Base-by-base conservation (phyloP, 1,140 invertebrate species). In the Ladona fulva region DNA sequence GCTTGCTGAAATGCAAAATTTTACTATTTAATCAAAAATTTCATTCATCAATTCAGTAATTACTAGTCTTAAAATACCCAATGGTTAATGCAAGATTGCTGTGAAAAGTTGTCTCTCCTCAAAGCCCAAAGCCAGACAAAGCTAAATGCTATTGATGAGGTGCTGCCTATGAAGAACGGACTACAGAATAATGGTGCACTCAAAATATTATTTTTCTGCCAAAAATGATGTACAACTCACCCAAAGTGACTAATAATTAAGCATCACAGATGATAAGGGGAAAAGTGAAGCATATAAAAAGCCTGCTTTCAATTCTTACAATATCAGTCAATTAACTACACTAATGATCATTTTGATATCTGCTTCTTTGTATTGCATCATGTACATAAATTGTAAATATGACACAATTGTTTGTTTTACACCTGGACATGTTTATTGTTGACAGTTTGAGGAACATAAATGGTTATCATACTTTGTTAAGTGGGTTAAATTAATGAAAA, bases 311-410 rank as follows among this genome's bases (percentile, higher is more conserved):
- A 22, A 77, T 77, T 59, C 59, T 59, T 77, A 77, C 59, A 79
- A 78, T 78, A 75, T 24, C 52, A 74, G 25, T 42, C 73, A 78
- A 79, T 76, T 79, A 74, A 59, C 73, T 73, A 74, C 59, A 75
- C 77, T 37, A 37, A 74, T 37, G 74, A 29, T 74, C 77, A 76
- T 75, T 77, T 24, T 42, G 75, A 78, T 78, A 22, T 25, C 75
- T 42, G 75, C 75, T 76, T 76, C 75, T 76, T 76, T 76, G 75
- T 76, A 76, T 76, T 76, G 75, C 75, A 76, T 76, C 75, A 37
- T 76, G 75, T 76, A 76, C 75, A 76, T 76, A 76, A 76, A 76
- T 29, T 76, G 75, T 76, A 76, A 76, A 76, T 76, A 76, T 76
- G 75, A 76, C 75, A 76, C 75, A 29, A 76, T 76, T 76, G 75